Percentiles rank a stretch among this genome's conserved stretches.
Conservation (phyloP, 2,113 vertebrate species). For the Clarias batrachus region DNA sequence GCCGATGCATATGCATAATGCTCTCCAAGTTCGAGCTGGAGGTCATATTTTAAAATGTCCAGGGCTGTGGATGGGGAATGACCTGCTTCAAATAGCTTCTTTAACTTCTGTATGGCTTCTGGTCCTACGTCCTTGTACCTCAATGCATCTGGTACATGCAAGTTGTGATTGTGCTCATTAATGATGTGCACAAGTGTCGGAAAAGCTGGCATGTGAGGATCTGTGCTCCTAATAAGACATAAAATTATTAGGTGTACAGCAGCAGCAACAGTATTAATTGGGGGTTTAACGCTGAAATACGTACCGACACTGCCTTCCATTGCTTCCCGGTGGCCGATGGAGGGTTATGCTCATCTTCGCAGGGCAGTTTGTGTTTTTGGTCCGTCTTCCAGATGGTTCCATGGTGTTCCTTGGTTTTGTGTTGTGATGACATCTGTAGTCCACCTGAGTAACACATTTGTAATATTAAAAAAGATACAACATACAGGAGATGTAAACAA, state of each 20-base stretch:
- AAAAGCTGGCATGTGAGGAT: conserved; percentile 38
- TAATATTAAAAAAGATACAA: too few relatives aligned
- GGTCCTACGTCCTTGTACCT: conserved; percentile 49
- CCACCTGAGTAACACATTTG: conserved; percentile 34
- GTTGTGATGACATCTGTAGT: conserved; percentile 55
- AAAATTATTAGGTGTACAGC: neutral
- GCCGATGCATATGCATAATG: conserved; percentile 44
- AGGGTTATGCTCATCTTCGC: conserved; percentile 49
- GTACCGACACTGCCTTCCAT: conserved; percentile 29
- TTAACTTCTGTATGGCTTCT: conserved; percentile 50
- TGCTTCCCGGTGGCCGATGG: conserved; percentile 28
- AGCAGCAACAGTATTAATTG: neutral
- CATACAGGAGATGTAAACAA: neutral
- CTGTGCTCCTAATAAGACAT: conserved; percentile 13
- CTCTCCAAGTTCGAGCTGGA: conserved; percentile 52
- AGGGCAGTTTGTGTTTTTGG: conserved; percentile 54
- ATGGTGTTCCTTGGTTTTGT: conserved; percentile 41
- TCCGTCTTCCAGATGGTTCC: conserved; percentile 35
- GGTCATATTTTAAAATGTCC: conserved; percentile 51
- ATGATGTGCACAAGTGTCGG: conserved; percentile 42
- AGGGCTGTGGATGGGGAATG: conserved; percentile 56
- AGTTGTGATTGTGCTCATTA: conserved; percentile 55
- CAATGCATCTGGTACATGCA: conserved; percentile 40
- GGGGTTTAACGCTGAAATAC: neutral
- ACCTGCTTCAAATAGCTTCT: conserved; percentile 45